Conservation (phyloP, 2,888 invertebrate genomes). For the Chromoteleia sp. region DNA sequence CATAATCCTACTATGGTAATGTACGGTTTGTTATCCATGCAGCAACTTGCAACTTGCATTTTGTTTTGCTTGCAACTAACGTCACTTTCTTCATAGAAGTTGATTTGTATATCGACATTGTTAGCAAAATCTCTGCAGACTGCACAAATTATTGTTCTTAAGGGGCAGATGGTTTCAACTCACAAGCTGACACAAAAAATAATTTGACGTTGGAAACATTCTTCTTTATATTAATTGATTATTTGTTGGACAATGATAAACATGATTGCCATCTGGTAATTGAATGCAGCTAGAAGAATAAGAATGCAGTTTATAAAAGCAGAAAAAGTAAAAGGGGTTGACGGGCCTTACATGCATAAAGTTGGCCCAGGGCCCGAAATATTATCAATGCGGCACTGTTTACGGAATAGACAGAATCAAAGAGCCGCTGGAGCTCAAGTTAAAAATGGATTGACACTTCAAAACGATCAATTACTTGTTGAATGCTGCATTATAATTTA, state of each 20-base stretch:
- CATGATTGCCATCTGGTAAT: conserved; percentile 52
- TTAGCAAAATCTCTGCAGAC: conserved; percentile 31
- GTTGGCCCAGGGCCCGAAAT: conserved; percentile 48
- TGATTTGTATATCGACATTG: conserved; percentile 26
- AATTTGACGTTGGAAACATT: conserved; percentile 47
- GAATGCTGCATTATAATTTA: conserved; percentile 35
- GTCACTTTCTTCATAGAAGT: conserved; percentile 1
- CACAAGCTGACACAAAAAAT: conserved; percentile 34
- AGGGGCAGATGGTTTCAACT: conserved; percentile 40
- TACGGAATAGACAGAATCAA: conserved; percentile 28
- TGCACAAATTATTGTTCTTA: conserved; percentile 46
- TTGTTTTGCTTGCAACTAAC: conserved; percentile 23
- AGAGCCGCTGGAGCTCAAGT: conserved; percentile 5
- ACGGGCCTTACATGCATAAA: conserved; percentile 2
- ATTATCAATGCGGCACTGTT: conserved; percentile 45
- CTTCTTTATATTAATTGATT: conserved; percentile 49
- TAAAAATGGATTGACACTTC: conserved; percentile 37
- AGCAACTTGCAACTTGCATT: background rate
- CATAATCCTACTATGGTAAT: background rate
- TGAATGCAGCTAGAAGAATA: conserved; percentile 51
- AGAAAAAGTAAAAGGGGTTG: conserved; percentile 23
- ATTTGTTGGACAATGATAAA: conserved; percentile 53
- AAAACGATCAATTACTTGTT: conserved; percentile 33
- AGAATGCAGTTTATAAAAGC: conserved; percentile 46
- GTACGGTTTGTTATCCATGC: background rate